A percentile compares a stretch with the other conserved stretches of the same genome.
Conservation (phyloP, 2,888 invertebrate species). For the Flexamia atlantica region DNA sequence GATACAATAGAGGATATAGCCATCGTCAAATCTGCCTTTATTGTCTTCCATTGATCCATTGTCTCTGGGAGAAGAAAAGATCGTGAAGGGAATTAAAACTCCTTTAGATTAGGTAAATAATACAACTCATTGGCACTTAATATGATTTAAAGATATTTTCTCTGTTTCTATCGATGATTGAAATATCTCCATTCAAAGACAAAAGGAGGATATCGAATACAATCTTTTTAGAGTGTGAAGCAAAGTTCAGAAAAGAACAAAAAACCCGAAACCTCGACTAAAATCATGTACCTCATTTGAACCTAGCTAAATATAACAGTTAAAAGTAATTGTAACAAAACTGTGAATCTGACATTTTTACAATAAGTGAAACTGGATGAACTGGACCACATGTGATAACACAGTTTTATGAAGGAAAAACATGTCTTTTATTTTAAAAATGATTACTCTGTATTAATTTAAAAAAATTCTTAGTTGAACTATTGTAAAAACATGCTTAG, state of each 20-base stretch:
- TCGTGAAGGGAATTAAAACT: background rate
- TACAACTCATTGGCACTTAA: slow-evolving; percentile 30
- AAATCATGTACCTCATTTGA: background rate
- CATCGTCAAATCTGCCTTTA: slow-evolving; percentile 3
- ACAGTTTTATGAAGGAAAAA: background rate
- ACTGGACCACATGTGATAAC: background rate
- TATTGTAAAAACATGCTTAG: no score
- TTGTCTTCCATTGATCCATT: background rate
- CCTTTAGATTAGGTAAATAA: slow-evolving; percentile 33
- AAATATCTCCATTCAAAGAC: slow-evolving; percentile 7
- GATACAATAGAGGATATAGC: background rate
- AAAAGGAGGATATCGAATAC: background rate
- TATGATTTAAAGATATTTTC: background rate
- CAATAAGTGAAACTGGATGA: background rate
- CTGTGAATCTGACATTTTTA: background rate
- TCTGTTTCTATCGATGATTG: slow-evolving; percentile 15
- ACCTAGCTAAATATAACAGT: background rate
- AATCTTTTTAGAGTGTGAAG: slow-evolving; percentile 1
- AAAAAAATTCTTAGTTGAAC: no score
- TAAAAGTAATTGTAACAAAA: background rate
- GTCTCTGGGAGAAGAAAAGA: background rate
- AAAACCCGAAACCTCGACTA: slow-evolving; percentile 13
- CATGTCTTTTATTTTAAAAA: no score
- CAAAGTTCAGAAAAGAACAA: slow-evolving; percentile 33
- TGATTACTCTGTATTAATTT: no score